Evolutionary conservation across 2,888 invertebrate species (phyloP).

Genomic region (Chesias legatella): DNA sequence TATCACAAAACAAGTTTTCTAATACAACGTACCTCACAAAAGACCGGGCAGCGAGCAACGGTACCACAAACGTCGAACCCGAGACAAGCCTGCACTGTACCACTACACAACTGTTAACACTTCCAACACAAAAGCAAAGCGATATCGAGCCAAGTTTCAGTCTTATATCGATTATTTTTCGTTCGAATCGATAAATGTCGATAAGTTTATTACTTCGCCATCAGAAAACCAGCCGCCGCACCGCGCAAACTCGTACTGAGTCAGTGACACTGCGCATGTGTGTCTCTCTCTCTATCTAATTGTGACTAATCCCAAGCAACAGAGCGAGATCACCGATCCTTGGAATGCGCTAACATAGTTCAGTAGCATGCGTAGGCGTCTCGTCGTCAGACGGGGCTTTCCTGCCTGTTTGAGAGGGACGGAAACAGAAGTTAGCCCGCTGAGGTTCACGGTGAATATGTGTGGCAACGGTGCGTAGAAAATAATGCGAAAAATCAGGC

Average conservation of each 20-base stretch:
- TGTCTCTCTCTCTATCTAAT: conserved; percentile 51
- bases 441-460: conserved; percentile 58
- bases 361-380: conserved; percentile 50
- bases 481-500: conserved; percentile 67
- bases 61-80: conserved; percentile 52
- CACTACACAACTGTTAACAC: conserved; percentile 32
- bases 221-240: conserved; percentile 40
- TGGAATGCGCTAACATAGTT: conserved; percentile 64
- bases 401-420: conserved; percentile 40
- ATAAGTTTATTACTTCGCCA: conserved; percentile 32
- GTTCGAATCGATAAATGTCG: conserved; percentile 49
- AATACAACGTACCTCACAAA: conserved; percentile 60
- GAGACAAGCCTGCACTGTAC: conserved; percentile 26
- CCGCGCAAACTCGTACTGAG: conserved; percentile 61
- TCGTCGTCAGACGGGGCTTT: conserved; percentile 43
- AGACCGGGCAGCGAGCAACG: conserved; percentile 63
- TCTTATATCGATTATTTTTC: conserved; percentile 53
- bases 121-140: conserved; percentile 31
- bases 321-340: conserved; percentile 49
- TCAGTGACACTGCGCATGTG: conserved; percentile 74
- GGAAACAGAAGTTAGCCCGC: conserved; percentile 43
- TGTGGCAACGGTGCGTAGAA: conserved; percentile 58
- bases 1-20: conserved; percentile 21
- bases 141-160: conserved; percentile 35
- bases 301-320: conserved; percentile 22